Percentiles rank a stretch among this genome's conserved stretches.
Evolutionary conservation across 64 coral and sea anemone genomes (phyloP).

Genomic region (Pachyseris speciosa): DNA sequence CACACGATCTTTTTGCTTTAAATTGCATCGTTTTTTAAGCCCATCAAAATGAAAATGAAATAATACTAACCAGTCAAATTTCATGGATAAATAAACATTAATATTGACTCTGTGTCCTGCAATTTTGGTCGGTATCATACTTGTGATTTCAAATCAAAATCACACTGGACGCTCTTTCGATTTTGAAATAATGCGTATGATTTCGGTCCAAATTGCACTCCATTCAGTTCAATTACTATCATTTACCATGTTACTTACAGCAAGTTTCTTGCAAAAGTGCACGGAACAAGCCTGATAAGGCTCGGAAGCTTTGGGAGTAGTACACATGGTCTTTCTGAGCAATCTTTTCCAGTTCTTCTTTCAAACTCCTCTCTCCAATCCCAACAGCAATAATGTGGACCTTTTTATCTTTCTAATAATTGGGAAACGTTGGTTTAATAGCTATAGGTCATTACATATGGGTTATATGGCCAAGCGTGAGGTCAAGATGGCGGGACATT

Average conservation of each 20-base stretch:
- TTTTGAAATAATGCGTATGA: too few relatives aligned
- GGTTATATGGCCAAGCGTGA: background rate
- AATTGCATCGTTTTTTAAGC: too few relatives aligned
- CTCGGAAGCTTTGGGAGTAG: background rate
- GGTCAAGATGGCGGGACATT: background rate
- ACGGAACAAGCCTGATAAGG: background rate
- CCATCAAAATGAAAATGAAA: too few relatives aligned
- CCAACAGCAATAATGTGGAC: constrained; percentile 4
- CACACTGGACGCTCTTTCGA: too few relatives aligned
- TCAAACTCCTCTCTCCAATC: background rate
- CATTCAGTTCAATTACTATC: too few relatives aligned
- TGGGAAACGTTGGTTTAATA: background rate
- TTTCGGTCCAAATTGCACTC: too few relatives aligned
- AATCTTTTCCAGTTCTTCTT: background rate
- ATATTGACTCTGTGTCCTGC: too few relatives aligned
- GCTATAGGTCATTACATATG: background rate
- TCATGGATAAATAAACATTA: too few relatives aligned
- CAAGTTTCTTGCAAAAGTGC: constrained; percentile 9
- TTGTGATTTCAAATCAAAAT: too few relatives aligned
- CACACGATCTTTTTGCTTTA: too few relatives aligned
- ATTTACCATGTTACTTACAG: constrained; percentile 30
- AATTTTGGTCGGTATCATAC: too few relatives aligned
- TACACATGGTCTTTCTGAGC: background rate
- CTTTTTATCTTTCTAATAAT: background rate
- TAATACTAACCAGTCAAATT: too few relatives aligned